These are phyloP conservation scores for Drosophila rubida DNA, from an alignment of 2,888 invertebrate genomes.

Conservation along the genomic window DNA sequence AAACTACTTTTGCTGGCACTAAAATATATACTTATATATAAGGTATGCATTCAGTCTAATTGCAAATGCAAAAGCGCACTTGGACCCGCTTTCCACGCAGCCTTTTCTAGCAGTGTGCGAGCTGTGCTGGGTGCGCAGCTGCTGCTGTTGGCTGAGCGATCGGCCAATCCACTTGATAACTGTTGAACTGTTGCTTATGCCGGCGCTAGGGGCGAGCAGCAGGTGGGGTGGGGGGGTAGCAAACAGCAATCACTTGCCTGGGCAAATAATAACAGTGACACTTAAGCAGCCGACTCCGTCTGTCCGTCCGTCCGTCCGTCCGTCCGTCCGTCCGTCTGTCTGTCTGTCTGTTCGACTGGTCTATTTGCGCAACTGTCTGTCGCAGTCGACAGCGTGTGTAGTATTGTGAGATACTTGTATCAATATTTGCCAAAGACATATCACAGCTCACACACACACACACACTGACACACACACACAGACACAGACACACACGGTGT, in stretches of 20 bases:
- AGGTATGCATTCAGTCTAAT: no score
- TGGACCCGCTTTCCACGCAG: background rate
- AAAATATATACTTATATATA: no score
- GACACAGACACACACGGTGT: no score
- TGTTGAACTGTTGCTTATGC: slow-evolving; percentile 55
- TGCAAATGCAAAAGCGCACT: no score
- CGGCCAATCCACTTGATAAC: slow-evolving; percentile 40
- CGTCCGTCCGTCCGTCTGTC: background rate
- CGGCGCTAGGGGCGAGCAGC: background rate
- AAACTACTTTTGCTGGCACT: no score
- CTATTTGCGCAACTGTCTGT: no score
- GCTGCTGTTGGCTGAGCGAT: no score
- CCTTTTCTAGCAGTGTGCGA: background rate
- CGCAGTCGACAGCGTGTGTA: slow-evolving; percentile 4
- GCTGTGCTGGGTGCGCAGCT: background rate
- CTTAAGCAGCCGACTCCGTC: slow-evolving; percentile 53
- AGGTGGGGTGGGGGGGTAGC: slow-evolving; percentile 5
- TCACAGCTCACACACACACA: slow-evolving; percentile 34
- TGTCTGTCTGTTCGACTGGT: no score
- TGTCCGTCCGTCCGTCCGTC: background rate
- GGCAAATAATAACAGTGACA: slow-evolving; percentile 69
- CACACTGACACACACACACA: no score
- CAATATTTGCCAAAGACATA: slow-evolving; percentile 71
- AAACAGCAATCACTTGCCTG: slow-evolving; percentile 73
- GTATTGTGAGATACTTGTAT: slow-evolving; percentile 45